Conservation (phyloP, 2,888 invertebrate species). For the Trachelus tabidus region DNA sequence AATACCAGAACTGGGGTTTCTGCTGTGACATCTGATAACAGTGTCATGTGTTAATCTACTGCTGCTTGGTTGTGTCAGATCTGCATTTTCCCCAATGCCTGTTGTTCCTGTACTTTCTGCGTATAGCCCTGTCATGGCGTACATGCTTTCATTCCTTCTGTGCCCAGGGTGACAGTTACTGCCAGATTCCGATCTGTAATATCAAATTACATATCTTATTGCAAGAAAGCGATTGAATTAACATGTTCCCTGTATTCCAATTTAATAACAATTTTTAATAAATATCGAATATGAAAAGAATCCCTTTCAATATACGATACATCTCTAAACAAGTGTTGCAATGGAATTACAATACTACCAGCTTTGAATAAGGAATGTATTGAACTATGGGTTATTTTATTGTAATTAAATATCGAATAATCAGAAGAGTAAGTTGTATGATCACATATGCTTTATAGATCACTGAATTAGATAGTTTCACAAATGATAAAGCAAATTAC, state of each 20-base stretch:
- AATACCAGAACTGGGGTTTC: constrained; percentile 81
- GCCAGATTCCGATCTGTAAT: constrained; percentile 59
- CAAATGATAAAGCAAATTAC: not conserved
- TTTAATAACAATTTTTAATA: not conserved
- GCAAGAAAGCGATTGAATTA: not conserved
- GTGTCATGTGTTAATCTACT: constrained; percentile 62
- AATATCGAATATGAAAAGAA: not conserved
- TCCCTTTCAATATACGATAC: not conserved
- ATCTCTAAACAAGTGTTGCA: no score
- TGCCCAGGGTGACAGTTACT: constrained; percentile 62
- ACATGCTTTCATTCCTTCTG: constrained; percentile 89
- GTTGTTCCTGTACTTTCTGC: constrained; percentile 75
- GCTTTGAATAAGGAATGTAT: no score
- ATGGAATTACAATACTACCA: no score
- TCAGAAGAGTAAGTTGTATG: not conserved
- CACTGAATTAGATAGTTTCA: not conserved
- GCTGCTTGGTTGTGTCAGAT: constrained; percentile 57
- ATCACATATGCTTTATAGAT: not conserved
- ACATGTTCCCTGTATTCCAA: not conserved
- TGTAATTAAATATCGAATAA: not conserved
- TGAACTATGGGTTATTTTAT: no score
- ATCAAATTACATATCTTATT: not conserved
- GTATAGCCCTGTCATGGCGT: constrained; percentile 88
- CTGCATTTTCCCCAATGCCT: constrained; percentile 67
- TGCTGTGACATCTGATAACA: constrained; percentile 81